Evolutionary conservation across 2,797 vertebrate genomes (phyloP).

Genomic region (Amazonetta brasiliensis): DNA sequence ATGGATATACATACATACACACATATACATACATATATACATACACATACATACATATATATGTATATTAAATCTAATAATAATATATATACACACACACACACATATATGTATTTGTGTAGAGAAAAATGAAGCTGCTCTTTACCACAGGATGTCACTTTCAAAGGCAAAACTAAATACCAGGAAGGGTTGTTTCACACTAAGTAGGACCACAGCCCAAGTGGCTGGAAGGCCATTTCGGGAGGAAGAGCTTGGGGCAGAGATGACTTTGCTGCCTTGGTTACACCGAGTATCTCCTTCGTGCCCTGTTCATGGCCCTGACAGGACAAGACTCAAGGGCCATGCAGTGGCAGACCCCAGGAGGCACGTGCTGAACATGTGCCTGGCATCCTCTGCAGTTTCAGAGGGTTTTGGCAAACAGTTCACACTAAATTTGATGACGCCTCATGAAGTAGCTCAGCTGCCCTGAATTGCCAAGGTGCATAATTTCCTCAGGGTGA

Average conservation of each 20-base stretch:
- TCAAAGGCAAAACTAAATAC: not conserved
- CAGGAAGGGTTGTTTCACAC: fast-evolving
- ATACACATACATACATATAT: too few relatives aligned
- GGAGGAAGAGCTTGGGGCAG: too few relatives aligned
- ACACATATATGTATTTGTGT: too few relatives aligned
- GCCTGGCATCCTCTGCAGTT: not conserved
- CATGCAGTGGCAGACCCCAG: fast-evolving
- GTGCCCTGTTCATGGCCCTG: not conserved
- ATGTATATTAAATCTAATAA: too few relatives aligned
- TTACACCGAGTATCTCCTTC: not conserved
- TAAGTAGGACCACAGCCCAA: not conserved
- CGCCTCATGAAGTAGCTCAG: not conserved
- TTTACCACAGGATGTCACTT: not conserved
- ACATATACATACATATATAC: fast-evolving
- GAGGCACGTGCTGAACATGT: fast-evolving
- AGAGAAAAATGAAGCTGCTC: too few relatives aligned
- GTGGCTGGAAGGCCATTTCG: not conserved
- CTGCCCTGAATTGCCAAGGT: too few relatives aligned
- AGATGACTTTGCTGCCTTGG: not conserved
- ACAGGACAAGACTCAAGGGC: not conserved
- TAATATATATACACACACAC: too few relatives aligned
- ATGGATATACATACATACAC: not conserved
- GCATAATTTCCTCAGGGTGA: not conserved
- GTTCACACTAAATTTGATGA: not conserved
- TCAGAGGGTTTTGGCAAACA: not conserved